A percentile compares a stretch with the other conserved stretches of the same genome.
These are phyloP conservation scores for Netelia melanura DNA, from an alignment of 2,888 invertebrate species.

Conservation along the genomic window DNA sequence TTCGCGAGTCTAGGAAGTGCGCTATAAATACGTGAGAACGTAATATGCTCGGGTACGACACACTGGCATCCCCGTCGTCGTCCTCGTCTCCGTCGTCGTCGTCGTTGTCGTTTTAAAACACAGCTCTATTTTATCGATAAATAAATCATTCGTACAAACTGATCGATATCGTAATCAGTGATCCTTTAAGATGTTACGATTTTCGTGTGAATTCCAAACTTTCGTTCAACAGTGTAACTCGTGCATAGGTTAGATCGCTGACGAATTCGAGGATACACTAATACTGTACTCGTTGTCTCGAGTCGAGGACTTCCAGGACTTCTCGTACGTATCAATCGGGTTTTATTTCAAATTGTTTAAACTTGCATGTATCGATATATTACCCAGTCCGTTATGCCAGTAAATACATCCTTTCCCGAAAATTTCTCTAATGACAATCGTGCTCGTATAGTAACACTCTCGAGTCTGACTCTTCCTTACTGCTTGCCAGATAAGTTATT, in stretches of 20 bases:
- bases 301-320: constrained; percentile 48
- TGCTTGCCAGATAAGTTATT: neutral
- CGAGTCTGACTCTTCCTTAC: neutral
- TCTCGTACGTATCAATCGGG: constrained; percentile 57
- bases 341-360: constrained; percentile 2
- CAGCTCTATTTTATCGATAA: neutral
- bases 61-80: constrained; percentile 70
- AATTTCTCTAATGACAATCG: neutral
- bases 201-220: constrained; percentile 42
- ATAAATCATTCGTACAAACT: constrained; percentile 14
- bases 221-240: constrained; percentile 44
- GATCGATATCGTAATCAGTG: constrained; percentile 11
- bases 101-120: constrained; percentile 63
- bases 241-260: constrained; percentile 65
- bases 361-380: neutral
- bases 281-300: constrained; percentile 42
- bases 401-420: neutral
- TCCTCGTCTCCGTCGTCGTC: constrained; percentile 34
- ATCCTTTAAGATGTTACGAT: constrained; percentile 51
- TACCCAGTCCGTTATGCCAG: neutral
- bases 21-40: constrained; percentile 75
- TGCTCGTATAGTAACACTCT: neutral
- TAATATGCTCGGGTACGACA: constrained; percentile 81
- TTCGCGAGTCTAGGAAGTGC: constrained; percentile 44
- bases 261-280: constrained; percentile 23